Evolutionary conservation across 64 coral and sea anemone genomes (phyloP).

Genomic region (Cladopsammia gracilis): DNA sequence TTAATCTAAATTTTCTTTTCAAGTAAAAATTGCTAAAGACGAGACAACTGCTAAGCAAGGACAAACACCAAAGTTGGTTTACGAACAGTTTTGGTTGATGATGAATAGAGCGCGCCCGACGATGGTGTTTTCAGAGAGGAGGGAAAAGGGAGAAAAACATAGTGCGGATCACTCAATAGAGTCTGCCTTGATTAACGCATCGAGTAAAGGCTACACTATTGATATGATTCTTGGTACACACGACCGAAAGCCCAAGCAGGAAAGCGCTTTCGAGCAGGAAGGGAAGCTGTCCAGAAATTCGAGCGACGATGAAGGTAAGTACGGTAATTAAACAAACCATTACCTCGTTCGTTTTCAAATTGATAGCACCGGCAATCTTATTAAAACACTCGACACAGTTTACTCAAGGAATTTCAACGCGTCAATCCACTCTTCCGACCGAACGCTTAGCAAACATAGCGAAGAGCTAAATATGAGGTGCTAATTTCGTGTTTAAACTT

Average conservation of each 20-base stretch:
- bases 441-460: constrained; percentile 56
- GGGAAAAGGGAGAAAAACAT: constrained; percentile 49
- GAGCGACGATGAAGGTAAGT: constrained; percentile 64
- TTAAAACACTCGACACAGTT: constrained; percentile 75
- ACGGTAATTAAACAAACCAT: constrained; percentile 52
- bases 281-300: constrained; percentile 25
- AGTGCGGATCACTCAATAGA: constrained; percentile 82
- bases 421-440: constrained; percentile 46
- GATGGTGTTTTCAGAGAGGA: constrained; percentile 39
- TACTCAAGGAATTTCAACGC: constrained; percentile 80
- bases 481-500: constrained; percentile 87
- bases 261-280: neutral
- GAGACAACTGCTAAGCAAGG: neutral
- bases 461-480: constrained; percentile 40
- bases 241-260: constrained; percentile 65
- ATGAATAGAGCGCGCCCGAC: constrained; percentile 20
- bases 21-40: constrained; percentile 75
- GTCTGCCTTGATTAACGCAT: constrained; percentile 92
- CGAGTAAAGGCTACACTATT: constrained; percentile 93
- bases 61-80: constrained; percentile 14
- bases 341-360: constrained; percentile 16
- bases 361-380: constrained; percentile 77
- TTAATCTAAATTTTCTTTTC: constrained; percentile 93
- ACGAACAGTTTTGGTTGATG: neutral
- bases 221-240: constrained; percentile 94